Conservation (phyloP, 1,140 invertebrate species). For the Aphelinus certus region DNA sequence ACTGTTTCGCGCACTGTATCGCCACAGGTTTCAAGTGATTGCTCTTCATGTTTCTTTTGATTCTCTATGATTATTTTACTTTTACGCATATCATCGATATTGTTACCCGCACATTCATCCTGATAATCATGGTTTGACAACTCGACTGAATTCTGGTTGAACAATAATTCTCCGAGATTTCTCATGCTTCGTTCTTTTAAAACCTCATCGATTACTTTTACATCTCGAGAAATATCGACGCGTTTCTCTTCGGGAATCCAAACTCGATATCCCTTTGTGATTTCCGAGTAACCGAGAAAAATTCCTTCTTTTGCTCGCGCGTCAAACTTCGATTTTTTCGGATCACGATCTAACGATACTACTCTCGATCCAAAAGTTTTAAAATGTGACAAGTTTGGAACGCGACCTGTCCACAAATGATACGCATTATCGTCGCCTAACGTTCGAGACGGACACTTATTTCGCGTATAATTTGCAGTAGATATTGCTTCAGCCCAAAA, state of each 20-base stretch:
- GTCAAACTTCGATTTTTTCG: constrained; percentile 46
- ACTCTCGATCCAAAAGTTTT: constrained; percentile 49
- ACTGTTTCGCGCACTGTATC: neutral
- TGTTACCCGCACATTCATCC: no score
- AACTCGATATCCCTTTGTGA: constrained; percentile 47
- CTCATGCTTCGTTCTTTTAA: no score
- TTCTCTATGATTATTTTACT: neutral
- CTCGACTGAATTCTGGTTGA: no score
- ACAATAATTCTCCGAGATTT: no score
- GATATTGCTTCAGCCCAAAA: constrained; percentile 31
- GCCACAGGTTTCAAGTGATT: neutral
- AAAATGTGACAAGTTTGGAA: constrained; percentile 36
- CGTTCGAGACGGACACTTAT: constrained; percentile 13
- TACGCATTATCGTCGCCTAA: neutral
- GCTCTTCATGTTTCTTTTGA: neutral
- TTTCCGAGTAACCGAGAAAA: constrained; percentile 49
- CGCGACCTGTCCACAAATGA: constrained; percentile 12
- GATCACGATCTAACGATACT: constrained; percentile 40
- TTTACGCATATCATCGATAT: no score
- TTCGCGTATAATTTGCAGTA: constrained; percentile 37
- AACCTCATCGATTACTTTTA: constrained; percentile 43
- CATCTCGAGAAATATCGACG: constrained; percentile 48
- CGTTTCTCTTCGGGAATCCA: constrained; percentile 41
- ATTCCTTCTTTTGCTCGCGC: constrained; percentile 44
- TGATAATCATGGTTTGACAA: no score